Evolutionary conservation across 2,797 vertebrate genomes (phyloP).

Genomic region (Distichodus sexfasciatus): DNA sequence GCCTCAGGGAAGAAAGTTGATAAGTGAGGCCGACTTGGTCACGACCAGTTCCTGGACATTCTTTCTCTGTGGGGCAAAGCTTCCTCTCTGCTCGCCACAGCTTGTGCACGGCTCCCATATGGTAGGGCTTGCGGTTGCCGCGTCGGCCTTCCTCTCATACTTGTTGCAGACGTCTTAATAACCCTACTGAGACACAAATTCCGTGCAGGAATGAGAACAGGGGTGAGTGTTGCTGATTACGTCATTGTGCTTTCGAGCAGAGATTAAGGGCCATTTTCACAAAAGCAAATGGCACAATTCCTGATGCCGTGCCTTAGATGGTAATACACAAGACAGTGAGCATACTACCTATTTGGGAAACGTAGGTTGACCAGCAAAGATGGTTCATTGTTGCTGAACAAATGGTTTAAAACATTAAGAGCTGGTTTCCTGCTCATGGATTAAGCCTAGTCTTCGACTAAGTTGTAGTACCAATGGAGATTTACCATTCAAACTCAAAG

Average conservation of each 20-base stretch:
- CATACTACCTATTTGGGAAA: no score
- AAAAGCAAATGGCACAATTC: background rate
- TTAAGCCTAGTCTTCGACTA: no score
- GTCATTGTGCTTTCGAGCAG: background rate
- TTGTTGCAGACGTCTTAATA: background rate
- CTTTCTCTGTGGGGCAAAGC: constrained; percentile 9
- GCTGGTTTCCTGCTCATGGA: no score
- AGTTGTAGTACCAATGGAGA: no score
- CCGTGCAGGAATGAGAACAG: background rate
- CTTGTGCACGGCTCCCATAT: background rate
- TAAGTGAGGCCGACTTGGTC: constrained; percentile 30
- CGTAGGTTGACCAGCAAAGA: no score
- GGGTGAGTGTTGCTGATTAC: background rate
- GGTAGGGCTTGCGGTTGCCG: background rate
- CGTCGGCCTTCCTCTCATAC: background rate
- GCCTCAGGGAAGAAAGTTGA: constrained; percentile 24
- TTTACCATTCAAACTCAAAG: no score
- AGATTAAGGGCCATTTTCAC: background rate
- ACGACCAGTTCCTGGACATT: constrained; percentile 43
- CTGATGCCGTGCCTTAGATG: background rate
- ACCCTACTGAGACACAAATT: background rate
- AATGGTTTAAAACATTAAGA: no score
- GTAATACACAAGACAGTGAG: background rate
- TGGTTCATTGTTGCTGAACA: no score
- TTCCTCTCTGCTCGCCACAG: constrained; percentile 20